Base-by-base conservation (phyloP, 2,797 vertebrate genomes). In the Agapornis canus region DNA sequence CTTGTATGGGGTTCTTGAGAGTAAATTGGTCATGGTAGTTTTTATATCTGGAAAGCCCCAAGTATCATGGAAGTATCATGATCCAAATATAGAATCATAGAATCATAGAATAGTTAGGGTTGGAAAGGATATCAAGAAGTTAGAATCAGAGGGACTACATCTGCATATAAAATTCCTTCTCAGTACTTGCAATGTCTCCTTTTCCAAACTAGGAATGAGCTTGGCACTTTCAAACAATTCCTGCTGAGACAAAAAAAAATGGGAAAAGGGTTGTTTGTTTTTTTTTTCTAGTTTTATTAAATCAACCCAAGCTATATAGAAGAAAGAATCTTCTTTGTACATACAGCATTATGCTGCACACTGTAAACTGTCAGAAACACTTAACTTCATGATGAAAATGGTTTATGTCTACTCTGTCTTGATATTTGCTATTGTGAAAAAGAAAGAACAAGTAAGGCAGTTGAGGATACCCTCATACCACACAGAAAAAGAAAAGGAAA, bases 381-480 rank as follows among this genome's bases (percentile, higher is more conserved):
- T 94, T 94, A 96, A 80, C 29, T 89, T 91, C 59, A 81, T 26
- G 35, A 40, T 91, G 75, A 90, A 86, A 90, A 95, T 89, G 11
- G 78, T 94, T 94, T 92, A 68, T 69, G 89, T 65, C 40, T 95
- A 48, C 63, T 90, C 37, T 42, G 82, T 94, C 57, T 92, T 90
- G 61, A 59, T 95, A 82, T 86, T 87, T 83, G 43, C 47, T 94
- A 11, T 61, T 90, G 52, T 90, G 77, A 92, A 94, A 85, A 96
- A 88, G 47, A 75, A 94, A 96, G 76, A 71, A 95, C 83, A 94
- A 97, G 79, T 63, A 94, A 95, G 82, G 48, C 59, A 95, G 39
- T 35, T 93, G 72, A 97, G 85, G 94, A 95, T 97, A 96, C 40
- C 65, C 73, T 96, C 90, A 51, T 22, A 89, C 39, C 25, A 83